Percentiles rank a stretch among this genome's conserved stretches.
Conservation (phyloP, 2,888 invertebrate genomes). For the Patella ulyssiponensis region DNA sequence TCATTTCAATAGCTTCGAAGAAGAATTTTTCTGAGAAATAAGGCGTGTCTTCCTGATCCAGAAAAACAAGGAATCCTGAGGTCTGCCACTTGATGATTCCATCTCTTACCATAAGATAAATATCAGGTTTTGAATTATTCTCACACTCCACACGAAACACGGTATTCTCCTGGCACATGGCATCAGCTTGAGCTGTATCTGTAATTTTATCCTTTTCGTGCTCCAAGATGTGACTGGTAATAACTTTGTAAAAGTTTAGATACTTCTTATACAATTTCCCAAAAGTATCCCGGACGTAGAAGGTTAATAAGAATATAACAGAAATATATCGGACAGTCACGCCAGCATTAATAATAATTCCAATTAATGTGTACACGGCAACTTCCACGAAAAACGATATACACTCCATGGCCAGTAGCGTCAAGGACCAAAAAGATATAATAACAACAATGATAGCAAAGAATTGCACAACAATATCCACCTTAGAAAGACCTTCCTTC, state of each 20-base stretch:
- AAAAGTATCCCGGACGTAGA: constrained; percentile 64
- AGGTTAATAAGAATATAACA: constrained; percentile 51
- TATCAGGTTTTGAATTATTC: constrained; percentile 36
- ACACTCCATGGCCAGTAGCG: constrained; percentile 61
- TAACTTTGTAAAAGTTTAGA: constrained; percentile 59
- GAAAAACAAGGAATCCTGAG: constrained; percentile 54
- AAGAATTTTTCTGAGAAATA: constrained; percentile 56
- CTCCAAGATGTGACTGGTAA: constrained; percentile 29
- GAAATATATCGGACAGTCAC: constrained; percentile 58
- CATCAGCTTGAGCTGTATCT: constrained; percentile 36
- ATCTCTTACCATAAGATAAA: constrained; percentile 25
- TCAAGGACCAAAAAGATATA: constrained; percentile 53
- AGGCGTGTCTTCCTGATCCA: constrained; percentile 53
- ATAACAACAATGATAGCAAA: constrained; percentile 49
- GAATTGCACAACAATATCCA: constrained; percentile 37
- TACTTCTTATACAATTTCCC: constrained; percentile 60
- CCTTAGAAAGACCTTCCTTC: constrained; percentile 28
- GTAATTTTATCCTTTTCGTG: constrained; percentile 43
- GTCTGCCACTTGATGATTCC: constrained; percentile 50
- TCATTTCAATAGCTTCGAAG: constrained; percentile 47
- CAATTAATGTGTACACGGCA: constrained; percentile 62
- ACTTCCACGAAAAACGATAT: constrained; percentile 65
- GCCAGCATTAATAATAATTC: constrained; percentile 64
- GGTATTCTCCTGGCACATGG: constrained; percentile 52
- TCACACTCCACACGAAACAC: constrained; percentile 56